Percentiles rank a stretch among this genome's conserved stretches.
These are phyloP conservation scores for Drosophila ananassae DNA, from an alignment of 1,140 invertebrate genomes.

Conservation along the genomic window DNA sequence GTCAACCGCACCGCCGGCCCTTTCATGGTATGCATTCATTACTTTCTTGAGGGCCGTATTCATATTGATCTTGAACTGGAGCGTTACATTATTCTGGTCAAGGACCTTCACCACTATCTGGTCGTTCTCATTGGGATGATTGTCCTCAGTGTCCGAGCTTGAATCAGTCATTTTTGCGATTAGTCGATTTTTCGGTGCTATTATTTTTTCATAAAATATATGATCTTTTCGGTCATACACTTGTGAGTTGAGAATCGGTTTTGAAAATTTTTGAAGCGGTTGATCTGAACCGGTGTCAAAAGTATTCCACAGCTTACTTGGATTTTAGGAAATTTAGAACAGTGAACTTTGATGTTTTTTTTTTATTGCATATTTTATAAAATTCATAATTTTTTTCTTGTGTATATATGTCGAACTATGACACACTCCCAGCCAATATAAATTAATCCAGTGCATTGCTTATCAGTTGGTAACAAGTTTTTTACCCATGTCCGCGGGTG, in stretches of 20 bases:
- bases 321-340: too few species aligned
- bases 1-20: not conserved
- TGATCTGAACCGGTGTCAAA: too few species aligned
- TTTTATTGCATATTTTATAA: too few species aligned
- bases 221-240: not conserved
- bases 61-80: not conserved
- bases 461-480: slow-evolving; percentile 43
- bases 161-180: not conserved
- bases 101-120: not conserved
- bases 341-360: too few species aligned
- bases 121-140: not conserved
- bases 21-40: not conserved
- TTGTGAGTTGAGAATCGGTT: too few species aligned
- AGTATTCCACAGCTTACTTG: too few species aligned
- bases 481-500: slow-evolving; percentile 33
- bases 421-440: slow-evolving; percentile 42
- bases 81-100: not conserved
- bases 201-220: not conserved
- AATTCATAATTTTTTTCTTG: not conserved
- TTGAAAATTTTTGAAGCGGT: too few species aligned
- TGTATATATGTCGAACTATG: slow-evolving; percentile 33
- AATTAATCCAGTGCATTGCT: slow-evolving; percentile 63
- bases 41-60: not conserved
- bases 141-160: not conserved
- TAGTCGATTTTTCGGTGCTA: not conserved